phyloP scores from a whole-genome alignment of 2,888 invertebrate genomes.

The Eupithecia subfuscata region DNA sequence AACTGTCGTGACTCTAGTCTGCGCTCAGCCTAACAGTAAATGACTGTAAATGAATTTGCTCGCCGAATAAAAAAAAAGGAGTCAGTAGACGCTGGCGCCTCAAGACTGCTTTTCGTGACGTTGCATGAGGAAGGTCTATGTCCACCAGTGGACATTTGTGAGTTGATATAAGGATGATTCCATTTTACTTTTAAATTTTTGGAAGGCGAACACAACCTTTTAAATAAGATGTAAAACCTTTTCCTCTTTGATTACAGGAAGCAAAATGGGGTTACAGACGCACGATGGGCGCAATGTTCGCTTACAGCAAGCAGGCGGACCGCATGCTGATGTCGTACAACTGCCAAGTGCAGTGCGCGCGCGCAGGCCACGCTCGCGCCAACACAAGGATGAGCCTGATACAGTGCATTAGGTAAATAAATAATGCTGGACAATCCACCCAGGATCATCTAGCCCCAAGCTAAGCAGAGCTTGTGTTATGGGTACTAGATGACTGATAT shows the following conservation, averaged over 20 bases:
- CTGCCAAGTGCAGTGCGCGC: constrained; percentile 80
- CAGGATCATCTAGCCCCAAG: no score
- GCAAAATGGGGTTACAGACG: constrained; percentile 83
- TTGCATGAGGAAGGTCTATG: not conserved
- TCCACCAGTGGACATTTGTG: not conserved
- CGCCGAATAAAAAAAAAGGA: no score
- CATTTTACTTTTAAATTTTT: not conserved
- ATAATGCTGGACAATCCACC: no score
- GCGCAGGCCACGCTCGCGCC: constrained; percentile 74
- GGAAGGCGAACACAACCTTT: not conserved
- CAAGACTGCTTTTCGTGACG: not conserved
- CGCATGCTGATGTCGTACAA: constrained; percentile 83
- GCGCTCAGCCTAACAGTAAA: no score
- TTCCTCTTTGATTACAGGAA: constrained; percentile 66
- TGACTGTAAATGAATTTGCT: no score
- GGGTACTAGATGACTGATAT: no score
- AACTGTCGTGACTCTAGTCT: no score
- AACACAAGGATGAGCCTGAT: constrained; percentile 87
- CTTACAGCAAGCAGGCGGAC: constrained; percentile 81
- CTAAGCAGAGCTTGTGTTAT: no score
- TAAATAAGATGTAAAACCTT: not conserved
- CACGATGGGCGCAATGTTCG: constrained; percentile 83
- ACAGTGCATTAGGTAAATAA: constrained; percentile 89
- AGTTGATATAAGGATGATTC: not conserved
- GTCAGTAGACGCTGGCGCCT: no score